Evolutionary conservation across 2,113 vertebrate genomes (phyloP).

Genomic region (Platanista minor): DNA sequence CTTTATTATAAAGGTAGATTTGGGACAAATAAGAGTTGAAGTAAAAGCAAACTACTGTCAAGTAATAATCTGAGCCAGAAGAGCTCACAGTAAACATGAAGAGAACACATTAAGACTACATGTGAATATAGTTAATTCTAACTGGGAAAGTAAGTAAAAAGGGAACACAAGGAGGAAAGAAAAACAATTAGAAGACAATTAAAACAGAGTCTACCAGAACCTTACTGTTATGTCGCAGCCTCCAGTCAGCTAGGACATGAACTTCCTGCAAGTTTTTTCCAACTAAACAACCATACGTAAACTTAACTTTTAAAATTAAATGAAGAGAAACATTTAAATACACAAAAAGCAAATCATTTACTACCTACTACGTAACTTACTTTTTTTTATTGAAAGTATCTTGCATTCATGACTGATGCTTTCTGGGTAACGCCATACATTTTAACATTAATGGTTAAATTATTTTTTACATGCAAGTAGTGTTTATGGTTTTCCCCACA

Average conservation of each 20-base stretch:
- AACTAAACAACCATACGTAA: background rate
- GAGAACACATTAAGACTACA: background rate
- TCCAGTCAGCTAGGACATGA: background rate
- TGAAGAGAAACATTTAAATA: conserved; percentile 53
- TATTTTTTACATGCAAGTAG: conserved; percentile 65
- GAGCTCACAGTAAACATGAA: background rate
- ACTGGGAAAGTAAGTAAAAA: background rate
- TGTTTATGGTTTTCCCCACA: conserved; percentile 16
- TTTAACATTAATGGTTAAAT: conserved; percentile 53
- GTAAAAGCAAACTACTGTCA: background rate
- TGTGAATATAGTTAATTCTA: background rate
- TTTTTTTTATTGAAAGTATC: conserved; percentile 71
- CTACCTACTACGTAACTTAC: conserved; percentile 55
- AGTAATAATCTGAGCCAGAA: background rate
- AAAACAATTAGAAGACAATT: background rate
- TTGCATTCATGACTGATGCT: conserved; percentile 46
- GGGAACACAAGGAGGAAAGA: background rate
- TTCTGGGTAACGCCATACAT: conserved; percentile 36
- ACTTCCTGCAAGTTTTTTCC: background rate
- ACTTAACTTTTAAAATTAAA: conserved; percentile 34
- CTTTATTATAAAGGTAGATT: background rate
- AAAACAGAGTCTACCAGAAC: background rate
- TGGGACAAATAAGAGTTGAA: background rate
- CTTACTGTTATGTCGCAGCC: background rate
- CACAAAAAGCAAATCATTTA: conserved; percentile 57